phyloP scores from a whole-genome alignment of 2,797 vertebrate genomes.

The Acanthis flammea region DNA sequence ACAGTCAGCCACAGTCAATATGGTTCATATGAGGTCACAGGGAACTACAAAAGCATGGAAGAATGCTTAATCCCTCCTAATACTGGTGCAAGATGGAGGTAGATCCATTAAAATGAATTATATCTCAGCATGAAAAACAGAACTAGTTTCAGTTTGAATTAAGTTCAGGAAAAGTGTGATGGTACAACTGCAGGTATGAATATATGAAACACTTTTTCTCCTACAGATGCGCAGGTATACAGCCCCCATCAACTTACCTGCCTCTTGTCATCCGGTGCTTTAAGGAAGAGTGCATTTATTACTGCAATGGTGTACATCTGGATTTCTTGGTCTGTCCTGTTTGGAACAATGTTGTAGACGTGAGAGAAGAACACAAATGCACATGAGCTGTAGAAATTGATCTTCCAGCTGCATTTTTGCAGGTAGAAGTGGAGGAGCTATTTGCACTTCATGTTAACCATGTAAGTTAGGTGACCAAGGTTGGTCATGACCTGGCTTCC shows the following conservation, averaged over 20 bases:
- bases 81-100: neutral
- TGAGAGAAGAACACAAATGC: neutral
- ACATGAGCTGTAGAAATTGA: neutral
- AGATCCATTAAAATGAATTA: neutral
- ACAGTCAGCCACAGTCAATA: constrained; percentile 23
- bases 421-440: neutral
- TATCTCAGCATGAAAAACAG: neutral
- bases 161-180: neutral
- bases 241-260: constrained; percentile 80
- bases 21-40: constrained; percentile 32
- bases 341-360: neutral
- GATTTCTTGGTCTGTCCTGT: constrained; percentile 94
- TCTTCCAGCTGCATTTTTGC: neutral
- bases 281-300: constrained; percentile 97
- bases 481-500: neutral
- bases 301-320: constrained; percentile 96
- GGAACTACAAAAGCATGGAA: neutral
- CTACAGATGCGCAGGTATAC: neutral
- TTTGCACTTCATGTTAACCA: neutral
- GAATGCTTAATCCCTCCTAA: neutral
- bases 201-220: neutral
- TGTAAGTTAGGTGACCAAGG: neutral
- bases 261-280: constrained; percentile 94
- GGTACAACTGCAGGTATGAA: neutral
- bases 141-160: neutral